Percentiles rank a stretch among this genome's conserved stretches.
phyloP scores from a whole-genome alignment of 2,888 invertebrate genomes.

The Eupelmus urozonus region DNA sequence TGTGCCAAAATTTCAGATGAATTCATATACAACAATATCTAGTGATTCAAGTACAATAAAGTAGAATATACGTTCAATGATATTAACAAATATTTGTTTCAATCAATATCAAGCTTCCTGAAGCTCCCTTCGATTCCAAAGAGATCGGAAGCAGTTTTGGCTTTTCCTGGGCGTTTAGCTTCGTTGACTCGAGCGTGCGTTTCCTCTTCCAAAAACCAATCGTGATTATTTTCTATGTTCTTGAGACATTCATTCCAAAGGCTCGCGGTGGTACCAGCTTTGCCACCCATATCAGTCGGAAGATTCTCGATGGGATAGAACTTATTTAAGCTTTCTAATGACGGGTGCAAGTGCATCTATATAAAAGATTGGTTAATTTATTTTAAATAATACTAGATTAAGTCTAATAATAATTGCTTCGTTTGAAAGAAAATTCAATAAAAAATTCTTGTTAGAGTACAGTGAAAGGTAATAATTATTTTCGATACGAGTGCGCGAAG shows the following conservation, averaged over 20 bases:
- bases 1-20: no score
- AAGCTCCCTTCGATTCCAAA: conserved; percentile 86
- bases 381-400: neutral
- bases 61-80: no score
- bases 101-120: conserved; percentile 81
- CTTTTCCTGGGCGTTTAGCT: conserved; percentile 79
- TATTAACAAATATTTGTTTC: no score
- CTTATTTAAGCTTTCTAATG: conserved; percentile 77
- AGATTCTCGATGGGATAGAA: conserved; percentile 79
- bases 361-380: neutral
- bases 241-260: conserved; percentile 61
- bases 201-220: conserved; percentile 78
- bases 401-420: no score
- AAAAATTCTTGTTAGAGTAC: no score
- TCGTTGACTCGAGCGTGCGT: conserved; percentile 81
- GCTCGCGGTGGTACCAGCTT: conserved; percentile 71
- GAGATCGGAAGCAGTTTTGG: conserved; percentile 81
- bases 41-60: no score
- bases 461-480: no score
- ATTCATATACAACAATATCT: no score
- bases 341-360: conserved; percentile 77
- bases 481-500: no score
- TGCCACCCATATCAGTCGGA: conserved; percentile 83
- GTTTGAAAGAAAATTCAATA: neutral
- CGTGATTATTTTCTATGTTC: conserved; percentile 70